Evolutionary conservation across 2,113 vertebrate genomes (phyloP).

Genomic region (Colaptes auratus): DNA sequence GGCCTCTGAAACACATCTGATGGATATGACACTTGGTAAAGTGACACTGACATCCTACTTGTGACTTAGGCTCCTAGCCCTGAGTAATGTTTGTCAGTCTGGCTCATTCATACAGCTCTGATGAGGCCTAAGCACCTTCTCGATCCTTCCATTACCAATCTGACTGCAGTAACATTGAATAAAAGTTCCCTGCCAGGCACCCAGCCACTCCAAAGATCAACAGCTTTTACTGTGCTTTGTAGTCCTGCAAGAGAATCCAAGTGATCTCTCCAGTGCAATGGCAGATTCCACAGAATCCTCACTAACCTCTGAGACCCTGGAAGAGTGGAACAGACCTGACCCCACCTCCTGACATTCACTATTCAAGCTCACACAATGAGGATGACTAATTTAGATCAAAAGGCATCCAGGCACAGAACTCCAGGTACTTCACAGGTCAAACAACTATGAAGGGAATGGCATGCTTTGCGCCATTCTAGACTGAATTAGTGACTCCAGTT

Average conservation of each 20-base stretch:
- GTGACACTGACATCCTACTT: not conserved
- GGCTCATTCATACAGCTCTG: not conserved
- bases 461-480: not conserved
- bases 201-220: not conserved
- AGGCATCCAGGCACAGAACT: slow-evolving; percentile 6
- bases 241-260: not conserved
- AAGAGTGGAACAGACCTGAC: not conserved
- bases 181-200: not conserved
- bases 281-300: not conserved
- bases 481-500: not conserved
- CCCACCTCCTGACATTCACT: not conserved
- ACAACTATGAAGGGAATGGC: not conserved
- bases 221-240: not conserved
- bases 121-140: not conserved
- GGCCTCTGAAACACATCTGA: not conserved
- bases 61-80: not conserved
- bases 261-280: not conserved
- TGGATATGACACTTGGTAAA: not conserved
- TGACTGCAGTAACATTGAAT: not conserved
- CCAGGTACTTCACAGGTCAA: slow-evolving; percentile 1
- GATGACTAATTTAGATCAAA: slow-evolving; percentile 34
- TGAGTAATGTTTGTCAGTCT: not conserved
- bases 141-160: not conserved
- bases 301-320: not conserved
- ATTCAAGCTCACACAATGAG: not conserved